Percentiles rank a stretch among this genome's conserved stretches.
Evolutionary conservation across 2,888 invertebrate species (phyloP).

Genomic region (Nipponacmea schrenckii): DNA sequence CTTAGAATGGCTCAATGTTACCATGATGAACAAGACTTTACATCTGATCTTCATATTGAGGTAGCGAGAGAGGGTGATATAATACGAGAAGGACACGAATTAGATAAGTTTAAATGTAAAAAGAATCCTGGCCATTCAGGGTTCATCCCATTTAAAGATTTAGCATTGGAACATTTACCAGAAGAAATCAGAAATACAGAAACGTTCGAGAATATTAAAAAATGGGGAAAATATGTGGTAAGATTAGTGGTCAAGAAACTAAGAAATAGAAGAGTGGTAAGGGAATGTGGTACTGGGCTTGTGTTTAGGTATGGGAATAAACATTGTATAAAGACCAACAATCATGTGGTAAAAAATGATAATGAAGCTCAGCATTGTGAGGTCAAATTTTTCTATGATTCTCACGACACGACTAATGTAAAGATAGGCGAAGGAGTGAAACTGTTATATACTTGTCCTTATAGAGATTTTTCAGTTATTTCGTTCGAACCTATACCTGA

Average conservation of each 20-base stretch:
- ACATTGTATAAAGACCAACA: background rate
- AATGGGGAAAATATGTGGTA: too few relatives aligned
- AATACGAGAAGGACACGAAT: background rate
- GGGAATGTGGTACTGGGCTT: background rate
- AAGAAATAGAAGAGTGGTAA: too few relatives aligned
- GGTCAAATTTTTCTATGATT: background rate
- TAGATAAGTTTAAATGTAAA: background rate
- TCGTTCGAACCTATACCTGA: background rate
- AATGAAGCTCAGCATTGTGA: background rate
- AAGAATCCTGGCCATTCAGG: background rate
- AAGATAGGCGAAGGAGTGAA: background rate
- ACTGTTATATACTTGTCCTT: background rate
- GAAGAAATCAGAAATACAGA: background rate
- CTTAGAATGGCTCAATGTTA: too few relatives aligned
- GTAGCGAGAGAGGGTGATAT: background rate
- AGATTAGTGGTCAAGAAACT: too few relatives aligned
- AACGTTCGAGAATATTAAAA: too few relatives aligned
- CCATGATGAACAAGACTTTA: too few relatives aligned
- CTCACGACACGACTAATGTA: background rate
- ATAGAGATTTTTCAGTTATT: background rate
- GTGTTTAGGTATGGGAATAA: too few relatives aligned
- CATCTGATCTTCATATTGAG: background rate
- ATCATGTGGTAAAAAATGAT: background rate
- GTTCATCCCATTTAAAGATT: slow-evolving; percentile 1
- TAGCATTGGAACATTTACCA: background rate